Base-by-base conservation (phyloP, 1,140 invertebrate genomes). In the Cepaea nemoralis region DNA sequence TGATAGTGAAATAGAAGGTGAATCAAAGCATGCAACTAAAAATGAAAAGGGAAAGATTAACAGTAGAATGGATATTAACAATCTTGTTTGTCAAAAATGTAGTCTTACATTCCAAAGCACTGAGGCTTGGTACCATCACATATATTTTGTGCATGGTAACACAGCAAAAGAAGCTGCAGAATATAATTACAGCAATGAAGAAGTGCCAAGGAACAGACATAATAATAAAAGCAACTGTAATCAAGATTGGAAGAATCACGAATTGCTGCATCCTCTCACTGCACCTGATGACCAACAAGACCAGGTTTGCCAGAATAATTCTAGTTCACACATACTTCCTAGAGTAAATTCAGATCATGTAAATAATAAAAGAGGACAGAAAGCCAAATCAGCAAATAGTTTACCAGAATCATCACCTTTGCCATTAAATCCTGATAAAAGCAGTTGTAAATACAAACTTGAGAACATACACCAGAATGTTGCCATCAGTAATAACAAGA, bases 61-160 rank as follows among this genome's bases (percentile, higher is more conserved):
- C 14, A 59, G n/a, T 24, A 8, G 14, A 33, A 40, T 50, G 39
- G 50, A 14, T 27, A 59, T 37, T 33, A 80, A 73, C 3, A 59
- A 31, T 3, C 83, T 89, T 50, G 90, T 90, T 74, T 93, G 92
- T 88, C 90, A 87, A 70, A 83, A 92, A 12, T 93, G 93, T 84
- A 88, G 88, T 42, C 93, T 92, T 84, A 78, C 79, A 0, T 89
- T 90, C 0, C 87, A 89, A 10, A 86, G 66, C 37, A 83, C 87
- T 42, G 90, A 93, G 37, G 81, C 85, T 8, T 90, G 92, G 37
- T 87, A 85, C 8, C 86, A 88, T 40, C 92, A 93, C 84, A 84
- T 92, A 71, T 80, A 92, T 67, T 87, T 87, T 71, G 85, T 90
- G 8, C 92, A 93, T 81, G 91, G 90, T 0, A 73, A 88, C 10